Evolutionary conservation across 2,888 invertebrate species (phyloP).

Genomic region (Eudemis profundana): DNA sequence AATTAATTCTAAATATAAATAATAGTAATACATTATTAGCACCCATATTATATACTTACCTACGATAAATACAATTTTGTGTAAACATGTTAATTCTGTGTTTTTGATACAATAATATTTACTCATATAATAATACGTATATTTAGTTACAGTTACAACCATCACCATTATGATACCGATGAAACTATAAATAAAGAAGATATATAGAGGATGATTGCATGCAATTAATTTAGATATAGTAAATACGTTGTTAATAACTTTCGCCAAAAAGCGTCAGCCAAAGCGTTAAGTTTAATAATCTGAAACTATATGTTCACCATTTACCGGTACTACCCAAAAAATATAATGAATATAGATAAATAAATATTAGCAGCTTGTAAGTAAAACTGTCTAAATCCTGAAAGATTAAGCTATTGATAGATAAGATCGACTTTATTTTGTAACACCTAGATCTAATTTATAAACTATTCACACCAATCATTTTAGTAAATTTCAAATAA

Average conservation of each 20-base stretch:
- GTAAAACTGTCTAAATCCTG: background rate
- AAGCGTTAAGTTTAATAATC: constrained; percentile 26
- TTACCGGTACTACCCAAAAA: background rate
- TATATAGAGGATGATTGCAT: constrained; percentile 69
- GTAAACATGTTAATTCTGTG: constrained; percentile 26
- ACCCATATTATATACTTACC: constrained; percentile 32
- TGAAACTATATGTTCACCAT: background rate
- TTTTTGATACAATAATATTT: constrained; percentile 49
- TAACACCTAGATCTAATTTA: background rate
- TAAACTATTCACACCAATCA: constrained; percentile 4
- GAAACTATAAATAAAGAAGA: constrained; percentile 59
- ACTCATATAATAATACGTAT: constrained; percentile 18
- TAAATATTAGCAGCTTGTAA: background rate
- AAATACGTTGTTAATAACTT: constrained; percentile 32
- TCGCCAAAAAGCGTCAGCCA: constrained; percentile 33
- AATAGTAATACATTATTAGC: constrained; percentile 22
- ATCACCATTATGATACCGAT: constrained; percentile 84
- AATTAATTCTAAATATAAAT: constrained; percentile 26
- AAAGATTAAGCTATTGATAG: background rate
- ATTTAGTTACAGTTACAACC: constrained; percentile 69
- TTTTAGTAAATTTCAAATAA: background rate
- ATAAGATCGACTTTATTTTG: background rate
- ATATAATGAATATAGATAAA: constrained; percentile 3
- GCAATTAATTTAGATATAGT: constrained; percentile 52
- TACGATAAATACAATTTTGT: constrained; percentile 21